Evolutionary conservation across 2,797 vertebrate species (phyloP).

Genomic region (Falco concolor): DNA sequence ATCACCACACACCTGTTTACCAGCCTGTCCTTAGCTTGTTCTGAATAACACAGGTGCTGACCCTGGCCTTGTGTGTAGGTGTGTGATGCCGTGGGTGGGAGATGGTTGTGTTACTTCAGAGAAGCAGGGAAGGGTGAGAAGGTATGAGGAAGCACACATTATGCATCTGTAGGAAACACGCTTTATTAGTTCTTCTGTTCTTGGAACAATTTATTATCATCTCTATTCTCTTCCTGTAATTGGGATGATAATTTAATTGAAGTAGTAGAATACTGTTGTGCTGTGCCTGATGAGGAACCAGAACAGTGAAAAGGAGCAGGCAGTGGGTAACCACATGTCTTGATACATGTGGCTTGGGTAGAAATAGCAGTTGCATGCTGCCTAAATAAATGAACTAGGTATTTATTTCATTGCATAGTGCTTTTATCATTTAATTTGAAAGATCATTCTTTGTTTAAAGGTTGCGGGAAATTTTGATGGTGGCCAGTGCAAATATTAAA

Average conservation of each 20-base stretch:
- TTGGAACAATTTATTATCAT: background rate
- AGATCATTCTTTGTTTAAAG: slow-evolving; percentile 65
- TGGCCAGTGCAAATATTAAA: slow-evolving; percentile 90
- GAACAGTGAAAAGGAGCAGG: background rate
- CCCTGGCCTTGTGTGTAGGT: fast-evolving
- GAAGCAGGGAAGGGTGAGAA: background rate
- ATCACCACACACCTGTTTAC: background rate
- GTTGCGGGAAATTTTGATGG: slow-evolving; percentile 91
- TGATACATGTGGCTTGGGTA: background rate
- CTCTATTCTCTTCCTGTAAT: background rate
- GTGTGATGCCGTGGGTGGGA: background rate
- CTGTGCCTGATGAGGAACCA: background rate
- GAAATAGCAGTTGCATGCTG: background rate
- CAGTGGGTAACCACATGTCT: background rate
- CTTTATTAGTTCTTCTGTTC: background rate
- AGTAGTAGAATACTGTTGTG: background rate
- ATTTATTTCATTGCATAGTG: background rate
- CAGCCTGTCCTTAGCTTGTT: background rate
- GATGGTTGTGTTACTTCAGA: background rate
- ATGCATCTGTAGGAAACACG: background rate
- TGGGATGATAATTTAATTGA: background rate
- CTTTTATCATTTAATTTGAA: background rate
- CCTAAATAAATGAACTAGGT: background rate
- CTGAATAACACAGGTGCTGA: background rate
- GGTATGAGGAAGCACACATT: background rate